Evolutionary conservation across 2,113 vertebrate genomes (phyloP), one percentile per base, ranked within the genome.

Genomic region (Calidris pugnax): DNA sequence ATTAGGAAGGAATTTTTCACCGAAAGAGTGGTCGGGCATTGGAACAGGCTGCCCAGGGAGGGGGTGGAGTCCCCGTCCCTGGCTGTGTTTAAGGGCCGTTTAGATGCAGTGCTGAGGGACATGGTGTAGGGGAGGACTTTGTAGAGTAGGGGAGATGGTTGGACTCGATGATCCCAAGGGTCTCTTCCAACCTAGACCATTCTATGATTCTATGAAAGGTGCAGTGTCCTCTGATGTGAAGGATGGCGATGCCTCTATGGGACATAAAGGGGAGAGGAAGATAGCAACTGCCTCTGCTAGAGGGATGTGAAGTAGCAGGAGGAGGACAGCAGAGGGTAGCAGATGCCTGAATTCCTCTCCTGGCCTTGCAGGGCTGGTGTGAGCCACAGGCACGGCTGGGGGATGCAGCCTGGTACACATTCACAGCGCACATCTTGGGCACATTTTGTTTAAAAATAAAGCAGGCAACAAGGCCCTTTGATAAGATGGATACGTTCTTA

Each of bases 301-400:
- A 69, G 23, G 37, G 56, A 81, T 47, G 53, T 91, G 93, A 87
- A 73, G 68, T 96, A 87, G 80, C 76, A 22, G 57, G 26, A 69
- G 64, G 19, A 92, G 35, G 48, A 95, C 97, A 97, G 94, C 57
- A 97, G 97, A 97, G 93, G 97, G 96, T 68, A 97, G 97, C 94
- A 97, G 84, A 95, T 41, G 71, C 73, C 74, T 79, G 89, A 72
- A n/a, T 85, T 93, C 30, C 22, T 69, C 43, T 55, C n/a, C 63
- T 2, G 50, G 55, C 37, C 60, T 41, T 6, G 41, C 26, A 37
- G 56, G 32, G 47, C 41, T 59, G 63, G n/a, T 4, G 43, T 27
- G 41, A 64, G 57, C 23, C 5, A 0, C 37, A 16, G 16, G 55
- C 53, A 47, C 1, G 1, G 53, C 8, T 23, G 75, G 1, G 4